These are phyloP conservation scores for Tragopan temminckii DNA, from an alignment of 2,797 vertebrate species.

Conservation along the genomic window DNA sequence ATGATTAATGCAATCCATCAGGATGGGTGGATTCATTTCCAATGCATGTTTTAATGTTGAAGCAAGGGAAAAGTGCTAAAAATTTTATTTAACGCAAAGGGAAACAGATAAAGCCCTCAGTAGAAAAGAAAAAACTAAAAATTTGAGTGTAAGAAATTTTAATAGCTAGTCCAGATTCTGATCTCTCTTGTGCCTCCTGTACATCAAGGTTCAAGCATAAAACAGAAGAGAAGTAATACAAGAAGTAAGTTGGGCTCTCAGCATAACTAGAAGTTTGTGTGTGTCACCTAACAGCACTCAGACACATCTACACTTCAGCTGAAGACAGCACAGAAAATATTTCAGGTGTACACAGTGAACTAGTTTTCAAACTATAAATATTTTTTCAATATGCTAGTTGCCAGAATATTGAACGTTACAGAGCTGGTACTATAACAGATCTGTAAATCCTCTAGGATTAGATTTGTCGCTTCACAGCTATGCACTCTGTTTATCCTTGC, in stretches of 20 bases:
- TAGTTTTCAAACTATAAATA: not conserved
- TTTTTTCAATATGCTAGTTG: not conserved
- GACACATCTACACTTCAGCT: not conserved
- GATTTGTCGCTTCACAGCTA: not conserved
- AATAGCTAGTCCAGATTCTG: not conserved
- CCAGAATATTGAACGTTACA: not conserved
- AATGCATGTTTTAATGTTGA: not conserved
- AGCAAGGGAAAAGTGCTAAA: not conserved
- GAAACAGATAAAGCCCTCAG: not conserved
- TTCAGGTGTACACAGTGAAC: not conserved
- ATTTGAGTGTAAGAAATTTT: not conserved
- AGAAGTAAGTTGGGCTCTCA: not conserved
- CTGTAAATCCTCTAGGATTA: slow-evolving; percentile 34
- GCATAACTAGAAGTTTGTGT: not conserved
- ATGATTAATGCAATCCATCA: not conserved
- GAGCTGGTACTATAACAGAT: not conserved
- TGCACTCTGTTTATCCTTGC: not conserved
- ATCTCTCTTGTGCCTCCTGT: not conserved
- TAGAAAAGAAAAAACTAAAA: not conserved
- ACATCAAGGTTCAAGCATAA: not conserved
- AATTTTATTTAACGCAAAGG: not conserved
- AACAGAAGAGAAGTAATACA: not conserved
- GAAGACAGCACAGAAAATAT: not conserved
- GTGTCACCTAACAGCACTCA: not conserved
- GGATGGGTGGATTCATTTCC: not conserved